Evolutionary conservation across 2,797 vertebrate genomes (phyloP), one percentile per base, ranked within the genome.

Genomic region (Thaleichthys pacificus): DNA sequence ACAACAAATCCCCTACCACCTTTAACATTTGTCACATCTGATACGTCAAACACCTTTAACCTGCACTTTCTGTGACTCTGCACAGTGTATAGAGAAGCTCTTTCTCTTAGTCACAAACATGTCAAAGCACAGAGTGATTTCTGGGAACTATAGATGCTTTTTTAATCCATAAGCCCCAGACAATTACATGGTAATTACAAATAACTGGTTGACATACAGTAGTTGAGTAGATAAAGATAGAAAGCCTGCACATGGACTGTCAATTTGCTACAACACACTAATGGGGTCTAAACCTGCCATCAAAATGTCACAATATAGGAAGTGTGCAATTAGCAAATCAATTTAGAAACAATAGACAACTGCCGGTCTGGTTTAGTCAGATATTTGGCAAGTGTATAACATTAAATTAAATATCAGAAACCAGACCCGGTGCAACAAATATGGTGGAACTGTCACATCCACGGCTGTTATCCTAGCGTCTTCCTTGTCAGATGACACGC

Each of bases 101-200:
- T 57, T 57, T 57, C 9, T 49, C 15, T 12, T 51, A 51, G 2
- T 12, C 15, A 51, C 47, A 51, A 51, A 51, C 17, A 19, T 51
- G 49, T 51, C 49, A 14, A 14, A 19, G 49, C 49, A 51, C 49
- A 19, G 35, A 38, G 35, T 64, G 62, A 21, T 42, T 47, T 47
- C 32, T 47, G 32, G 21, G n/a, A 22, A 24, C 38, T 30, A 47
- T n/a, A 65, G 11, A 21, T 35, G 32, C n/a, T 35, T 19, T 64
- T 42, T 66, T 5, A 11, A 66, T 66, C 22, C 9, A 65, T 12
- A 47, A n/a, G 21, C 35, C 35, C 5, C 21, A 12, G 11, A 66
- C 22, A 66, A 26, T 24, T 66, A 38, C 63, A 15, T 66, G 63
- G 21, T 66, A 66, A 24, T 66, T 66, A 66, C 21, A 30, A 19